These are phyloP conservation scores for Thermophis baileyi DNA, from an alignment of 2,113 vertebrate species.

Conservation along the genomic window DNA sequence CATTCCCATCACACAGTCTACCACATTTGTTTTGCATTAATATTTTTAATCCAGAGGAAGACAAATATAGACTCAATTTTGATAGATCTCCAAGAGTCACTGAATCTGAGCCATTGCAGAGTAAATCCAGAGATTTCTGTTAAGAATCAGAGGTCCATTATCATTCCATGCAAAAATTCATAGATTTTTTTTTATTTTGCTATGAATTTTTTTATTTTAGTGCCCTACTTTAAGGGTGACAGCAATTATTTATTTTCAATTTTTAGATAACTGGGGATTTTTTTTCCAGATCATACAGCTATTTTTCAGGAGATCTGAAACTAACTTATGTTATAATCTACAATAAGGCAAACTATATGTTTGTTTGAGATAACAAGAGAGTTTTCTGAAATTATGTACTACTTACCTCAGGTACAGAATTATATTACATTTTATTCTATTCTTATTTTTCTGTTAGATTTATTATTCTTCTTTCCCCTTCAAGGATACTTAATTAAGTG, in stretches of 20 bases:
- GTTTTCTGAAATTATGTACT: background rate
- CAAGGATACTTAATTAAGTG: background rate
- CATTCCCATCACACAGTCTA: background rate
- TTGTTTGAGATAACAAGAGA: background rate
- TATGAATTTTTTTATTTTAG: background rate
- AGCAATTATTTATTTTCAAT: background rate
- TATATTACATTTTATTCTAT: background rate
- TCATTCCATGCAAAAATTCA: background rate
- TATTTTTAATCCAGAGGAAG: background rate
- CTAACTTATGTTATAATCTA: background rate
- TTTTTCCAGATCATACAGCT: background rate
- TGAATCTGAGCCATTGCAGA: background rate
- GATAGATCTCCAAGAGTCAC: background rate
- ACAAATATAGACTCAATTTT: background rate
- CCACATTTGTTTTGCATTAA: background rate
- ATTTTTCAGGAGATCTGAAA: background rate
- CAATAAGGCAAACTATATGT: background rate
- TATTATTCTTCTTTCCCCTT: background rate
- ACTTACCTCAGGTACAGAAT: background rate
- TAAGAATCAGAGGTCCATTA: background rate
- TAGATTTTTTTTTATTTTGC: background rate
- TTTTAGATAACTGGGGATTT: background rate
- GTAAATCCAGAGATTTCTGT: background rate
- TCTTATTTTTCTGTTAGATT: background rate
- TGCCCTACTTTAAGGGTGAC: background rate